Evolutionary conservation across 2,888 invertebrate species (phyloP).

Genomic region (Automeris io): DNA sequence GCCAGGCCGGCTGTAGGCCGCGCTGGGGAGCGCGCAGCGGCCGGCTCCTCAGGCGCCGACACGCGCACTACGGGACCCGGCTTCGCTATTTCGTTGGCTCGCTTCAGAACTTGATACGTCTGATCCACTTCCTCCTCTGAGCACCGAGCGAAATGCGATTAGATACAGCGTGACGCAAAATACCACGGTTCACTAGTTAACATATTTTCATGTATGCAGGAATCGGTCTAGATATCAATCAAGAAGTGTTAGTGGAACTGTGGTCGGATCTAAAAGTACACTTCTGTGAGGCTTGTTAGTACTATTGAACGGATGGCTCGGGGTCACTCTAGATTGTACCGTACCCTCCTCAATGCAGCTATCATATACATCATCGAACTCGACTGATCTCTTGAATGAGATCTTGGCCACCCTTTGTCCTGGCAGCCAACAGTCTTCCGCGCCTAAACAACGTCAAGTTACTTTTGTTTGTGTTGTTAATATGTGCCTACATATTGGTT

Average conservation of each 20-base stretch:
- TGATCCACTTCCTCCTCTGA: slow-evolving; percentile 88
- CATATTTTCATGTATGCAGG: slow-evolving; percentile 12
- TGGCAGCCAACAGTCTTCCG: slow-evolving; percentile 71
- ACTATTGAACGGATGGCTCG: slow-evolving; percentile 39
- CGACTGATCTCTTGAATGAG: slow-evolving; percentile 68
- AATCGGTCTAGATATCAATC: slow-evolving; percentile 10
- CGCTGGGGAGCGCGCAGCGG: slow-evolving; percentile 62
- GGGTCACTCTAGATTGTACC: slow-evolving; percentile 59
- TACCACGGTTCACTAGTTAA: slow-evolving; percentile 24
- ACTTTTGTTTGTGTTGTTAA: slow-evolving; percentile 43
- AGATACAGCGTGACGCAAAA: slow-evolving; percentile 35
- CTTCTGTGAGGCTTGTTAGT: slow-evolving; percentile 28
- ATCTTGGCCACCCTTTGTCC: slow-evolving; percentile 74
- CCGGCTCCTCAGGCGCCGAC: slow-evolving; percentile 58
- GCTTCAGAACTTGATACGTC: slow-evolving; percentile 96
- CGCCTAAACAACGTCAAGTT: slow-evolving; percentile 65
- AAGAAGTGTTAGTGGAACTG: slow-evolving; percentile 16
- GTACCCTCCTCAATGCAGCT: slow-evolving; percentile 69
- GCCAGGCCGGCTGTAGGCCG: slow-evolving; percentile 74
- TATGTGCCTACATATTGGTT: slow-evolving; percentile 7
- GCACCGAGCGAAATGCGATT: slow-evolving; percentile 65
- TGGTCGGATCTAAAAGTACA: slow-evolving; percentile 6
- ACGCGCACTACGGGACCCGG: slow-evolving; percentile 68
- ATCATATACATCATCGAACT: slow-evolving; percentile 73
- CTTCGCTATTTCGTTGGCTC: slow-evolving; percentile 91